A percentile compares a stretch with the other conserved stretches of the same genome.
phyloP scores from a whole-genome alignment of 2,797 vertebrate genomes.

The Echeneis naucrates region DNA sequence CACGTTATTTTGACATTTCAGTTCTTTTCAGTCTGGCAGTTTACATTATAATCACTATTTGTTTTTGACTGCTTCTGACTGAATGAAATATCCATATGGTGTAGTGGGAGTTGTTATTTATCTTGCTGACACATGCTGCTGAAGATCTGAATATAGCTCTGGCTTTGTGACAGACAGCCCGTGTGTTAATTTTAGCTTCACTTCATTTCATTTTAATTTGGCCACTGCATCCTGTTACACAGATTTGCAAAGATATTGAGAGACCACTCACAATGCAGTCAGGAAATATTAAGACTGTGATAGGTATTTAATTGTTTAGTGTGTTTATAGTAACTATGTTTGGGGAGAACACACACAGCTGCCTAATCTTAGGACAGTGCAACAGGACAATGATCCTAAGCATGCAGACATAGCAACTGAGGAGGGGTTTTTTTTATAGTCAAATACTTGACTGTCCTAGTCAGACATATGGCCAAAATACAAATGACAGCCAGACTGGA shows the following conservation, averaged over 20 bases:
- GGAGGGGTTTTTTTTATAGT: neutral
- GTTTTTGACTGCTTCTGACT: neutral
- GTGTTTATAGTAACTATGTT: neutral
- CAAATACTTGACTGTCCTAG: neutral
- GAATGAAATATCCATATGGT: constrained; percentile 20
- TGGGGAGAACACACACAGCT: neutral
- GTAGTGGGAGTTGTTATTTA: constrained; percentile 14
- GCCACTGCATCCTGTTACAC: neutral
- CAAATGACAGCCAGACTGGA: neutral
- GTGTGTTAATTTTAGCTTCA: neutral
- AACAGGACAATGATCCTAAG: neutral
- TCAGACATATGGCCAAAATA: constrained; percentile 1
- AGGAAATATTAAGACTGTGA: neutral
- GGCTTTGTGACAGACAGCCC: constrained; percentile 14
- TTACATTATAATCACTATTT: neutral
- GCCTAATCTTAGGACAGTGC: neutral
- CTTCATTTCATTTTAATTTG: constrained; percentile 1
- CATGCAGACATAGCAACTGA: neutral
- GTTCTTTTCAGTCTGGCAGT: neutral
- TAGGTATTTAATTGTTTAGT: neutral
- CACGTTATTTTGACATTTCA: constrained; percentile 13
- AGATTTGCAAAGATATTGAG: neutral
- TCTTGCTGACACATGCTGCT: constrained; percentile 15
- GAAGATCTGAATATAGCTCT: constrained; percentile 2
- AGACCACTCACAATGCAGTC: neutral